phyloP scores from a whole-genome alignment of 2,113 vertebrate genomes.

The Dicrurus megarhynchus region DNA sequence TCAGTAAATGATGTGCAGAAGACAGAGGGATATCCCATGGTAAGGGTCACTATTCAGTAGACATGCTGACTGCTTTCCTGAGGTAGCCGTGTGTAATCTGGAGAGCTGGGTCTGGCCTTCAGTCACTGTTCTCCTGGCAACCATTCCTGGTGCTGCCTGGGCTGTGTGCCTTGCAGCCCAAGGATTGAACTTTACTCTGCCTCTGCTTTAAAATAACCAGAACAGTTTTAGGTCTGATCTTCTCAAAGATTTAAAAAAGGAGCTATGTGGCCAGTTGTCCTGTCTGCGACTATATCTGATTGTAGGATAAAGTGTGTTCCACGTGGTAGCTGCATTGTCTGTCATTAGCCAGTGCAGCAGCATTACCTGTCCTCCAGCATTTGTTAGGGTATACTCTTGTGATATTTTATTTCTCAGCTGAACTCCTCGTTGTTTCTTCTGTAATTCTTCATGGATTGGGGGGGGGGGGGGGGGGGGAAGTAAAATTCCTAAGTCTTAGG shows the following conservation, averaged over 20 bases:
- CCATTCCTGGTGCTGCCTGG: not conserved
- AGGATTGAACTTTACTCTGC: not conserved
- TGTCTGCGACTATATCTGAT: not conserved
- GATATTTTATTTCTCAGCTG: not conserved
- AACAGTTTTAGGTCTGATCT: not conserved
- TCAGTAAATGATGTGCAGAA: not conserved
- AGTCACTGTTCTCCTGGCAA: not conserved
- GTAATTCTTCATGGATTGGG: not conserved
- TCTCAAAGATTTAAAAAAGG: not conserved
- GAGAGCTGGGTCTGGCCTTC: not conserved
- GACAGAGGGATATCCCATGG: not conserved
- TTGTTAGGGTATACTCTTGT: not conserved
- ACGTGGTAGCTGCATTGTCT: not conserved
- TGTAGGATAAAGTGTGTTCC: not conserved
- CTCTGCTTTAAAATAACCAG: not conserved
- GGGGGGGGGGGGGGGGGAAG: no score
- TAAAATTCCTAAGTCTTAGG: not conserved
- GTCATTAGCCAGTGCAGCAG: not conserved
- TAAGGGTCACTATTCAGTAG: not conserved
- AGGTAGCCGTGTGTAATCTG: not conserved
- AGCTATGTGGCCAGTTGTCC: not conserved
- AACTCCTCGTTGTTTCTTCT: not conserved
- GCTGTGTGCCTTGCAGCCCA: not conserved
- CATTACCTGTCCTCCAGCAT: not conserved
- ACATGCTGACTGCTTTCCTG: not conserved